Conservation (phyloP, 2,113 vertebrate genomes). For the Azemiops feae region DNA sequence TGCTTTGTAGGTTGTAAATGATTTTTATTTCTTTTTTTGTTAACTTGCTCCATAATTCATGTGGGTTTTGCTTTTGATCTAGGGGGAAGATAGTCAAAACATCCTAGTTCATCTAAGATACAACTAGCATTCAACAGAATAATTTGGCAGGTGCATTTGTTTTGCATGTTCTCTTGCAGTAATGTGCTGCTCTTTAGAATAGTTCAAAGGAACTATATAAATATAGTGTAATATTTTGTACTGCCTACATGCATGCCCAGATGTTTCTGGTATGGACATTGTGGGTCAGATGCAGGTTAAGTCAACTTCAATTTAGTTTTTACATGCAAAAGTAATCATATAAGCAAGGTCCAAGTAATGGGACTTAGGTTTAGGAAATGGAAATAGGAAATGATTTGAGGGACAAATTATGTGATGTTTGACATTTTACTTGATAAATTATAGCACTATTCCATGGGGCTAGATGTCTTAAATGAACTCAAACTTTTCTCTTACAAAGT, state of each 20-base stretch:
- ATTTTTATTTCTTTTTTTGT: neutral
- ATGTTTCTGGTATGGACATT: neutral
- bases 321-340: neutral
- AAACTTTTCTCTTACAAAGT: neutral
- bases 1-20: neutral
- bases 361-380: neutral
- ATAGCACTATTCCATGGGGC: neutral
- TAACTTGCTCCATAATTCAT: neutral
- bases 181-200: neutral
- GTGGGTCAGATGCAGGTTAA: neutral
- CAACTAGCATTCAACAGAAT: neutral
- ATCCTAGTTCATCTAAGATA: neutral
- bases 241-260: neutral
- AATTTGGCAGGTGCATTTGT: neutral
- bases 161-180: neutral
- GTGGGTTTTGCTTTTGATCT: neutral
- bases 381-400: neutral
- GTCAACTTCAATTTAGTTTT: slow-evolving; percentile 1
- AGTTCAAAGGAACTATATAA: neutral
- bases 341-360: neutral
- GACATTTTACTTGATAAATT: neutral
- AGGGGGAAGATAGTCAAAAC: neutral
- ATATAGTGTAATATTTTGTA: neutral
- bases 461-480: neutral
- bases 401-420: neutral